phyloP scores from a whole-genome alignment of 2,113 vertebrate species.

The Notiomystis cincta region DNA sequence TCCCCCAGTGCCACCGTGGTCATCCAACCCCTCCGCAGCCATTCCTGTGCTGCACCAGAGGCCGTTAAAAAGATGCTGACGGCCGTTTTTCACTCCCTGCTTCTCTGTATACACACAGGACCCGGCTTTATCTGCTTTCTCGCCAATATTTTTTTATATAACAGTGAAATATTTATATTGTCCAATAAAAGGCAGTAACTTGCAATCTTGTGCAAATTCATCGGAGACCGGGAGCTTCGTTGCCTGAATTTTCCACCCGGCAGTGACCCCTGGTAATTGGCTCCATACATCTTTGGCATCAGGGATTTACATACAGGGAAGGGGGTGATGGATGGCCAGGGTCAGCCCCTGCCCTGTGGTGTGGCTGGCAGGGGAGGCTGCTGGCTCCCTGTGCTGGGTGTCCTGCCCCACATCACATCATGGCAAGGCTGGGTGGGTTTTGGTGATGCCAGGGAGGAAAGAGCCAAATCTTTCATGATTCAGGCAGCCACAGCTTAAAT shows the following conservation, averaged over 20 bases:
- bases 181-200: slow-evolving; percentile 57
- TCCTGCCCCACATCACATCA: not conserved
- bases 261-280: slow-evolving; percentile 67
- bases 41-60: not conserved
- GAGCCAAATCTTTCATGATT: rapidly evolving
- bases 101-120: slow-evolving; percentile 39
- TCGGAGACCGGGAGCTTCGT: not conserved
- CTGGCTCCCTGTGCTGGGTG: not conserved
- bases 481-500: not conserved
- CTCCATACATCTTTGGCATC: slow-evolving; percentile 67
- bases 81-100: slow-evolving; percentile 44
- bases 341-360: slow-evolving; percentile 22
- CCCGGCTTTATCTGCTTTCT: slow-evolving; percentile 30
- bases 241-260: slow-evolving; percentile 14
- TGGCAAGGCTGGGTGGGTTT: rapidly evolving
- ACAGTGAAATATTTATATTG: slow-evolving; percentile 61
- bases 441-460: not conserved
- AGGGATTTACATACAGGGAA: slow-evolving; percentile 53
- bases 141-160: slow-evolving; percentile 50
- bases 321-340: slow-evolving; percentile 45
- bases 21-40: not conserved
- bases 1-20: not conserved
- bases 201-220: slow-evolving; percentile 14
- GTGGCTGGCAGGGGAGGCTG: not conserved
- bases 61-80: slow-evolving; percentile 41